Conservation (phyloP, 2,113 vertebrate species). For the Petroica traversi region DNA sequence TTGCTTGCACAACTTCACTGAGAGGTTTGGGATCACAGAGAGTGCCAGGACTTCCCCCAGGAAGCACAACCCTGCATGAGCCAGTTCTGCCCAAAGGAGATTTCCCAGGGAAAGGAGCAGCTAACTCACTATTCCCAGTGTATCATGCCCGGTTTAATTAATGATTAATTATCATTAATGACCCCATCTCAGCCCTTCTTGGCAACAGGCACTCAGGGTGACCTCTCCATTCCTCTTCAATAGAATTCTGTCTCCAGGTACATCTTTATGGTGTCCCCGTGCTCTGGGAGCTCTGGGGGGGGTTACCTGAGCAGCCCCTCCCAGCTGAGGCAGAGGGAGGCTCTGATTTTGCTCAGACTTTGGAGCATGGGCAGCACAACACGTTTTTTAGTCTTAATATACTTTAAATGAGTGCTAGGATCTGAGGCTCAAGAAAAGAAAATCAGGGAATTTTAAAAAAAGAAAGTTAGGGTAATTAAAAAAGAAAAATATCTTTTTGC, state of each 20-base stretch:
- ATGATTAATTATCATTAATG: slow-evolving; percentile 47
- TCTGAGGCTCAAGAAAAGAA: background rate
- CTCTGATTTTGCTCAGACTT: background rate
- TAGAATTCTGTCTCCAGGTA: background rate
- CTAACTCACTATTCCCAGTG: background rate
- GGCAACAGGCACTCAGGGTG: background rate
- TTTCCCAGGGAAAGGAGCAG: background rate
- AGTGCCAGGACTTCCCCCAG: background rate
- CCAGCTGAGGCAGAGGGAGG: background rate
- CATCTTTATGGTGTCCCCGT: background rate
- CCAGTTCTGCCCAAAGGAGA: background rate
- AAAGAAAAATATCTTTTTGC: background rate
- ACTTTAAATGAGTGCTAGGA: background rate
- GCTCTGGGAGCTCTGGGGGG: background rate
- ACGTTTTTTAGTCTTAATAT: background rate
- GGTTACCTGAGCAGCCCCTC: background rate
- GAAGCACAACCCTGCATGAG: background rate
- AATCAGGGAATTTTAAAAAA: background rate
- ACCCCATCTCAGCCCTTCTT: background rate
- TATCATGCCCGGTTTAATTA: background rate
- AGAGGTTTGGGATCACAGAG: background rate
- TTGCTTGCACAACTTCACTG: slow-evolving; percentile 65
- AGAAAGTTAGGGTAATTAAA: background rate
- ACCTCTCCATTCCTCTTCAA: background rate
- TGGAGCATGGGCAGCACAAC: background rate